Evolutionary conservation across 2,797 vertebrate genomes (phyloP).

Genomic region (Lophotriccus pileatus): DNA sequence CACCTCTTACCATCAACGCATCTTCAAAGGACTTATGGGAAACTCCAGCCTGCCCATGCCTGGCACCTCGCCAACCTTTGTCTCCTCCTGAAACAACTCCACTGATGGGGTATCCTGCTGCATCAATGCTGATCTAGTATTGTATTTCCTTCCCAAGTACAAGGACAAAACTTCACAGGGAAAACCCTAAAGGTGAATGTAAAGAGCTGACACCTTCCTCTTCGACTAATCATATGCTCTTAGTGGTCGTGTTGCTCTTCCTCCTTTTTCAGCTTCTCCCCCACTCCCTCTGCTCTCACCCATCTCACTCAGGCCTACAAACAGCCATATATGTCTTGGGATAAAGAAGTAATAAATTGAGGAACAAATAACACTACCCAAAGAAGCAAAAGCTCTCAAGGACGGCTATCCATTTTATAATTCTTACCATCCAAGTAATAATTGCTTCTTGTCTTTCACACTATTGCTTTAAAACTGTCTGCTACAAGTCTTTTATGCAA

Average conservation of each 20-base stretch:
- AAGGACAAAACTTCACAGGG: background rate
- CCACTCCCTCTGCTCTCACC: background rate
- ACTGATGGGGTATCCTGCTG: background rate
- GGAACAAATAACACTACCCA: background rate
- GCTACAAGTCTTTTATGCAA: background rate
- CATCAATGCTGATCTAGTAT: background rate
- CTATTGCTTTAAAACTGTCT: background rate
- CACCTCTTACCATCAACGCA: background rate
- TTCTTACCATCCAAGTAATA: background rate
- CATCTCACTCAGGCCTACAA: background rate
- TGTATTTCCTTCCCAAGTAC: background rate
- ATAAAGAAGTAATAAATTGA: slow-evolving; percentile 10
- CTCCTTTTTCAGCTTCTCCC: background rate
- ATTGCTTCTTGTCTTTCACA: background rate
- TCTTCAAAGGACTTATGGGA: background rate
- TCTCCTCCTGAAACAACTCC: background rate
- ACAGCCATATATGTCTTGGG: background rate
- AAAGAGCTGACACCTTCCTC: background rate
- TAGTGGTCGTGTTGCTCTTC: background rate
- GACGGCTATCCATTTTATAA: slow-evolving; percentile 5
- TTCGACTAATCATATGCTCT: background rate
- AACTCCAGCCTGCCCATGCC: fast-evolving
- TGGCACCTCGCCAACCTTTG: background rate
- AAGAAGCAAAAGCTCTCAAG: background rate
- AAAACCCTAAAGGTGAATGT: background rate